Conservation (phyloP, 37 sponge, comb jelly and placozoan genomes). For the Geodia barretti region DNA sequence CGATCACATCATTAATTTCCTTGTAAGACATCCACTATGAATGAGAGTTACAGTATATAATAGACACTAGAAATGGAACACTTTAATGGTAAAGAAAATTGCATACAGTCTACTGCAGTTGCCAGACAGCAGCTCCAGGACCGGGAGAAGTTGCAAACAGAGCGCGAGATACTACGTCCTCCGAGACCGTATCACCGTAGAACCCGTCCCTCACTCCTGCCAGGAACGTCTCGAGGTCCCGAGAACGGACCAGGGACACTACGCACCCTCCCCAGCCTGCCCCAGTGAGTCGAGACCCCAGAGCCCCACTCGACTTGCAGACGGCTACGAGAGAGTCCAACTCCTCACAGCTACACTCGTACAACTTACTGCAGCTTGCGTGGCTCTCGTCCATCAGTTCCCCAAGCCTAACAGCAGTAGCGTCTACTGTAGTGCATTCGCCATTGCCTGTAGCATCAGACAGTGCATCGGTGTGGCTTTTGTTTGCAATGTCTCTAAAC, state of each 20-base stretch:
- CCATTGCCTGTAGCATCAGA: background rate
- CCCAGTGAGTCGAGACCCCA: constrained; percentile 93
- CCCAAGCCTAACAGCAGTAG: constrained; percentile 70
- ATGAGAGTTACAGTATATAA: too few relatives aligned
- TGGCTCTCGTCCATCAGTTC: constrained; percentile 93
- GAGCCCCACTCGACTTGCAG: constrained; percentile 69
- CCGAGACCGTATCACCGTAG: constrained; percentile 24
- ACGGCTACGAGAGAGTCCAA: constrained; percentile 80
- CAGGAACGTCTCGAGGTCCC: constrained; percentile 58
- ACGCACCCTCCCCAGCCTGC: constrained; percentile 99
- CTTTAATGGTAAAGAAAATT: too few relatives aligned
- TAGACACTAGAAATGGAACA: too few relatives aligned
- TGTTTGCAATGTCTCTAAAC: constrained; percentile 64
- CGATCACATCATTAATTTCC: too few relatives aligned
- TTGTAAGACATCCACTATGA: too few relatives aligned
- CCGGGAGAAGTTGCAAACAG: constrained; percentile 86
- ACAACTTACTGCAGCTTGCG: constrained; percentile 77
- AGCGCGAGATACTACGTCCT: background rate
- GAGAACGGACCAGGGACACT: constrained; percentile 78
- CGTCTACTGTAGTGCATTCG: background rate
- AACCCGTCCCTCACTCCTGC: constrained; percentile 35
- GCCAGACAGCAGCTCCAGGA: constrained; percentile 77
- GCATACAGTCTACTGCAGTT: too few relatives aligned
- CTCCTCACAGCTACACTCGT: constrained; percentile 89
- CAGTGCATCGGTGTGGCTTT: too few relatives aligned